Conservation (phyloP, 1,140 invertebrate species). For the Drosophila virilis region DNA sequence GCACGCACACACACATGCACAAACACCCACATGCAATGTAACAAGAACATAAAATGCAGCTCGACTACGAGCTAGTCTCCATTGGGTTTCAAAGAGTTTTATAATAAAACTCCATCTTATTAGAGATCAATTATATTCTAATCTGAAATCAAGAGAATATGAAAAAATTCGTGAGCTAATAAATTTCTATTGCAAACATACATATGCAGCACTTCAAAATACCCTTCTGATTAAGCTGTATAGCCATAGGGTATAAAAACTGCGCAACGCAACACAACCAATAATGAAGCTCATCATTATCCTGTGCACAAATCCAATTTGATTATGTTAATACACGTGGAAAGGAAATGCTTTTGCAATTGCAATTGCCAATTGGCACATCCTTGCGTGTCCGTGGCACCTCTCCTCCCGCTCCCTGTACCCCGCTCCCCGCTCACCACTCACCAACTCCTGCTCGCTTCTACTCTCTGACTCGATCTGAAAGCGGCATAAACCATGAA, state of each 20-base stretch:
- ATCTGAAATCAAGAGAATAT: too few relatives aligned
- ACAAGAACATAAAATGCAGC: too few relatives aligned
- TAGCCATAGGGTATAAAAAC: conserved; percentile 23
- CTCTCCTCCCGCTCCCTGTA: not conserved
- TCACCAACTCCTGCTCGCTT: not conserved
- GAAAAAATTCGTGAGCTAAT: too few relatives aligned
- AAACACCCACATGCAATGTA: conserved; percentile 21
- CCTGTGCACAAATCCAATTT: conserved; percentile 83
- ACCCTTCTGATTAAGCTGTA: not conserved
- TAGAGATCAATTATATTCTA: too few relatives aligned
- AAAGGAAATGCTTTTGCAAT: conserved; percentile 83
- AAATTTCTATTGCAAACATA: not conserved
- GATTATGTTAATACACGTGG: conserved; percentile 83
- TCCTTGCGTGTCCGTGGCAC: conserved; percentile 46
- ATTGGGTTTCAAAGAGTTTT: not conserved
- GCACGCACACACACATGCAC: conserved; percentile 3
- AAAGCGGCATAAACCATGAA: conserved; percentile 16
- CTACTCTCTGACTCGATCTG: not conserved
- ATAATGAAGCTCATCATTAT: conserved; percentile 83
- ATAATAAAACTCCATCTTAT: not conserved
- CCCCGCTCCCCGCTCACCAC: not conserved
- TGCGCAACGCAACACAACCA: conserved; percentile 66
- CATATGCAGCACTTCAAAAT: not conserved
- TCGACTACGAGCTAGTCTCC: conserved; percentile 4
- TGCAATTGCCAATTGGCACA: conserved; percentile 77